Conservation (phyloP, 2,797 vertebrate genomes). For the Garrulus glandarius region DNA sequence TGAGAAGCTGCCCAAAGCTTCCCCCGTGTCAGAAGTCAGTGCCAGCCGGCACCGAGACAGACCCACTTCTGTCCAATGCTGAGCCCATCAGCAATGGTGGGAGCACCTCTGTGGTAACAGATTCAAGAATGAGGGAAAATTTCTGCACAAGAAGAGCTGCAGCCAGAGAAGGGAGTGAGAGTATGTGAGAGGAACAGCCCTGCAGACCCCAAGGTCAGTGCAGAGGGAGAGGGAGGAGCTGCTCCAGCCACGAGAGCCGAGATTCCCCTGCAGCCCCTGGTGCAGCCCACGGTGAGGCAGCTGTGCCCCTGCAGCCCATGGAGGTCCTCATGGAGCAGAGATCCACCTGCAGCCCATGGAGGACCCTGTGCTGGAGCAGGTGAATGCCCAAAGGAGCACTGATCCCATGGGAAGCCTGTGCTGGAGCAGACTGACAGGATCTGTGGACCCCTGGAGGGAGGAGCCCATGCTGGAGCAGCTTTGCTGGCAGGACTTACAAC, state of each 20-base stretch:
- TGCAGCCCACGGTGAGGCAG: not conserved
- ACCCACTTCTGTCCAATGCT: not conserved
- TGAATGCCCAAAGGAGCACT: not conserved
- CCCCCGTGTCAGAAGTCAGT: not conserved
- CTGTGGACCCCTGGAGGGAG: rapidly evolving
- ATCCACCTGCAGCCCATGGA: not conserved
- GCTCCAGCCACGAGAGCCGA: rapidly evolving
- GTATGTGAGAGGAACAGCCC: not conserved
- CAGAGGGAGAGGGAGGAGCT: not conserved
- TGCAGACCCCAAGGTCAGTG: not conserved
- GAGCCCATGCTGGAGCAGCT: not conserved
- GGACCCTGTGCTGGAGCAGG: too few species aligned
- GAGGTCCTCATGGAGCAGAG: not conserved
- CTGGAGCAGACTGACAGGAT: not conserved
- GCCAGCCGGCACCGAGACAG: not conserved
- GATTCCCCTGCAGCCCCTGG: rapidly evolving
- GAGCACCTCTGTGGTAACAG: not conserved
- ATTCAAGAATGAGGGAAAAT: not conserved
- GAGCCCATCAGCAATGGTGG: not conserved
- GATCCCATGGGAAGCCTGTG: not conserved
- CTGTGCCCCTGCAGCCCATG: not conserved
- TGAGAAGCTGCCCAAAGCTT: not conserved
- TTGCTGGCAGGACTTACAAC: not conserved
- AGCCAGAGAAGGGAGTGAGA: not conserved
- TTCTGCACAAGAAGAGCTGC: not conserved